These are phyloP conservation scores for Pyralis farinalis DNA, from an alignment of 2,888 invertebrate genomes.

Conservation along the genomic window DNA sequence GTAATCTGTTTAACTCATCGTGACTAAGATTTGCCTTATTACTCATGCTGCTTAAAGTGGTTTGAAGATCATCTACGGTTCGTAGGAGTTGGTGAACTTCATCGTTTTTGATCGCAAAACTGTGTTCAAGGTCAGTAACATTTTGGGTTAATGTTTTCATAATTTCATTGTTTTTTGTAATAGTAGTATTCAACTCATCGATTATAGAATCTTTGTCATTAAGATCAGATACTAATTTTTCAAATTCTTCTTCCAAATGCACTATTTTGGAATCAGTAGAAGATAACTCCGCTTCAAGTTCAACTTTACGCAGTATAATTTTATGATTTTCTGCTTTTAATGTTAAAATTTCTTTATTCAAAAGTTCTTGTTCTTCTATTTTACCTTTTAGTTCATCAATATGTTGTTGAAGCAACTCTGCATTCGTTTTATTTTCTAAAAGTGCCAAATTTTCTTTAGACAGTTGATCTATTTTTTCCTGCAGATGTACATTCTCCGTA, in stretches of 20 bases:
- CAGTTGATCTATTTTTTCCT: constrained; percentile 26
- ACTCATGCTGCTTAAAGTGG: constrained; percentile 29
- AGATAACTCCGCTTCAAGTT: constrained; percentile 48
- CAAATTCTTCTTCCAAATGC: constrained; percentile 62
- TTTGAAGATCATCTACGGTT: constrained; percentile 31
- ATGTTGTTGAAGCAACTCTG: constrained; percentile 28
- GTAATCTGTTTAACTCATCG: constrained; percentile 43
- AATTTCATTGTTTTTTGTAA: constrained; percentile 37
- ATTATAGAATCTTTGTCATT: constrained; percentile 65
- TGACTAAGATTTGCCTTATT: constrained; percentile 31
- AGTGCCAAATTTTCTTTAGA: constrained; percentile 33
- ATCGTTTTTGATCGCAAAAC: constrained; percentile 38
- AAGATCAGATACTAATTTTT: constrained; percentile 49
- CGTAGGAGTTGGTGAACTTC: constrained; percentile 50
- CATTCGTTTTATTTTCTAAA: constrained; percentile 24
- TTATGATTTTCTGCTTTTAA: constrained; percentile 47
- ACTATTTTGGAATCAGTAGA: constrained; percentile 50
- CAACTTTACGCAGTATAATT: constrained; percentile 36
- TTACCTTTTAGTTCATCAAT: constrained; percentile 40
- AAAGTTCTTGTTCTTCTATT: constrained; percentile 32
- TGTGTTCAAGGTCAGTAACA: constrained; percentile 40
- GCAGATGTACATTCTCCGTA: constrained; percentile 29
- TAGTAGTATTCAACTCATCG: constrained; percentile 44
- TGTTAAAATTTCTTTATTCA: constrained; percentile 36
- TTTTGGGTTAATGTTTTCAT: constrained; percentile 36